phyloP scores from a whole-genome alignment of 2,113 vertebrate species.

The Nycticebus coucang region DNA sequence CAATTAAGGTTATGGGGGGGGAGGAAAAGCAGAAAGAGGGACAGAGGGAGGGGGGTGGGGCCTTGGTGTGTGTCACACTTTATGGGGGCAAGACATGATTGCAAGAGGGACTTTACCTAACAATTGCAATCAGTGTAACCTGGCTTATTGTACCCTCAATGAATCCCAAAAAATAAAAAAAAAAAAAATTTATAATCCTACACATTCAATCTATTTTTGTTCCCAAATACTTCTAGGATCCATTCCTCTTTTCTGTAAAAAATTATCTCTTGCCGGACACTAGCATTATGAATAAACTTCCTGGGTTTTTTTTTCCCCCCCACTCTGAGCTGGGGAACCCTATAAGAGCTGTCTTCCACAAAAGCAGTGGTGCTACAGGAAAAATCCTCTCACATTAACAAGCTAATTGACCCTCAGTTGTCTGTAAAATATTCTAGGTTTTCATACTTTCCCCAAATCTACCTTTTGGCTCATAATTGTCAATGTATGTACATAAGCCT shows the following conservation, averaged over 20 bases:
- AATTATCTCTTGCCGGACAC: background rate
- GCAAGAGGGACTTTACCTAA: no score
- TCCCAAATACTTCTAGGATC: background rate
- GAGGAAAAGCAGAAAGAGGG: no score
- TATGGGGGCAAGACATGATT: no score
- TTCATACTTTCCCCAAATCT: background rate
- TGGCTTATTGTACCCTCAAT: no score
- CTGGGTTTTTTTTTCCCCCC: background rate
- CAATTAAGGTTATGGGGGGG: no score
- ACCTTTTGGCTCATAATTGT: background rate
- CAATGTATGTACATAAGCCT: background rate
- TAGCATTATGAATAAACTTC: background rate
- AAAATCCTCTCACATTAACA: background rate
- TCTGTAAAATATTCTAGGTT: background rate
- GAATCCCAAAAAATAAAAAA: no score
- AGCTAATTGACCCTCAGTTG: background rate
- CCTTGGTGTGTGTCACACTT: no score
- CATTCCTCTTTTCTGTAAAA: background rate
- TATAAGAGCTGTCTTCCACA: no score
- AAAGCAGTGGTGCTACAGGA: background rate
- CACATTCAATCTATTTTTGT: background rate
- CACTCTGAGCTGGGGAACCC: no score
- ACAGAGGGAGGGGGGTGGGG: no score
- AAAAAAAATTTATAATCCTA: background rate
- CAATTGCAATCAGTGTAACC: no score